These are phyloP conservation scores for Enteromius paludinosus DNA, from an alignment of 2,797 vertebrate species.

Conservation along the genomic window DNA sequence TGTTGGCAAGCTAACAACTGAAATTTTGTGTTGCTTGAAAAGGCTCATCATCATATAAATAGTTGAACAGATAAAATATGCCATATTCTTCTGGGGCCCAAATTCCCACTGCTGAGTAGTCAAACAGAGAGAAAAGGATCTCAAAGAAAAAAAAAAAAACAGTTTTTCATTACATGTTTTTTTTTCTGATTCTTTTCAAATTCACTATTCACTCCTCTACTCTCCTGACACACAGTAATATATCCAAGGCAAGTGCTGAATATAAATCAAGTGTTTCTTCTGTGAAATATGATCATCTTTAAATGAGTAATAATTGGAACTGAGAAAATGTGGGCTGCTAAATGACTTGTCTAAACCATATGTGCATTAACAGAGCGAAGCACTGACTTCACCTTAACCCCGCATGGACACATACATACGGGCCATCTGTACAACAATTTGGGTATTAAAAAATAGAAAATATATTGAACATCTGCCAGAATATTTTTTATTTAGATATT, in stretches of 20 bases:
- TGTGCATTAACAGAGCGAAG: conserved; percentile 24
- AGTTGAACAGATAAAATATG: conserved; percentile 15
- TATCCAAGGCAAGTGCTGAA: conserved; percentile 7
- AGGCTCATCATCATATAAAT: conserved; percentile 23
- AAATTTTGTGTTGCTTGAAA: conserved; percentile 19
- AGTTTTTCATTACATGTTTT: conserved; percentile 20
- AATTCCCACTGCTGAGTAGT: not conserved
- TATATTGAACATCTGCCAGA: conserved; percentile 21
- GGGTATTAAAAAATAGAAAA: conserved; percentile 15
- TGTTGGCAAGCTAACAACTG: conserved; percentile 14
- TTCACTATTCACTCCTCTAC: not conserved
- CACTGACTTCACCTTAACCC: conserved; percentile 18
- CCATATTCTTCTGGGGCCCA: not conserved
- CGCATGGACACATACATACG: not conserved
- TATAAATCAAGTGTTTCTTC: conserved; percentile 21
- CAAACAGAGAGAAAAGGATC: not conserved
- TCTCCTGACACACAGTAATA: not conserved
- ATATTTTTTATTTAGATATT: conserved; percentile 46
- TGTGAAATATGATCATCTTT: conserved; percentile 32
- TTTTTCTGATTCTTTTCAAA: not conserved
- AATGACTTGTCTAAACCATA: conserved; percentile 14
- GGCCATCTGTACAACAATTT: conserved; percentile 16
- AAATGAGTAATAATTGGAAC: conserved; percentile 36
- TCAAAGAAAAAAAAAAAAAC: not conserved
- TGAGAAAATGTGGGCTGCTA: conserved; percentile 13